Conservation (phyloP, 2,113 vertebrate species). For the Siphamia tubifer region DNA sequence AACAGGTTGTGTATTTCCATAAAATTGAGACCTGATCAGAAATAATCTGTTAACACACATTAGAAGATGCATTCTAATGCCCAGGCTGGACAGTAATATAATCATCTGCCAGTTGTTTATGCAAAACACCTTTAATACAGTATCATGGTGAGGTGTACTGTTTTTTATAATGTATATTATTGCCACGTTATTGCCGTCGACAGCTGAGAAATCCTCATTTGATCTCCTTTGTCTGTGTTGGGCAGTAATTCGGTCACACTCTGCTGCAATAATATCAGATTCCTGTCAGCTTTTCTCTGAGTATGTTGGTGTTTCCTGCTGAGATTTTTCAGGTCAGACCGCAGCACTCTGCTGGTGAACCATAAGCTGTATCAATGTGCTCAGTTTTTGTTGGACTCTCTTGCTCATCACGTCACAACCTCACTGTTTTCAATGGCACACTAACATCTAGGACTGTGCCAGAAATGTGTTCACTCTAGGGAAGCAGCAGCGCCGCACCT, state of each 20-base stretch:
- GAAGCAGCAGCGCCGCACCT: not conserved
- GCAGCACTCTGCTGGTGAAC: slow-evolving; percentile 14
- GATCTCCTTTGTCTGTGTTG: not conserved
- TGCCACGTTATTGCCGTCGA: not conserved
- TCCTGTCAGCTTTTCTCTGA: slow-evolving; percentile 18
- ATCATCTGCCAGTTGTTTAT: no score
- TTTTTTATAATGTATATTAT: not conserved
- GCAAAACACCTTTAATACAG: no score
- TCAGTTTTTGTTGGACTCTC: slow-evolving; percentile 55
- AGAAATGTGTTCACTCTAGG: slow-evolving; percentile 28
- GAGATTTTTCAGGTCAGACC: slow-evolving; percentile 32
- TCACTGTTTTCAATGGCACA: slow-evolving; percentile 54
- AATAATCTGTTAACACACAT: no score
- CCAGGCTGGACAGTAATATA: no score
- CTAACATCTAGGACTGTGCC: not conserved
- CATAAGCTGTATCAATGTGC: slow-evolving; percentile 15
- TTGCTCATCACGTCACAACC: slow-evolving; percentile 3
- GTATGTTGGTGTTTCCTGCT: slow-evolving; percentile 52
- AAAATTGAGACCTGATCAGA: no score
- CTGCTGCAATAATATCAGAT: not conserved
- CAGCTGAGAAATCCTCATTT: not conserved
- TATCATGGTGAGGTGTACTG: not conserved
- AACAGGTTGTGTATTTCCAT: no score
- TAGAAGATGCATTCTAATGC: no score
- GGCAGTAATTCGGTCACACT: slow-evolving; percentile 4